Evolutionary conservation across 2,797 vertebrate species (phyloP), one percentile per base, ranked within the genome.

Genomic region (Catamblyrhynchus diadema): DNA sequence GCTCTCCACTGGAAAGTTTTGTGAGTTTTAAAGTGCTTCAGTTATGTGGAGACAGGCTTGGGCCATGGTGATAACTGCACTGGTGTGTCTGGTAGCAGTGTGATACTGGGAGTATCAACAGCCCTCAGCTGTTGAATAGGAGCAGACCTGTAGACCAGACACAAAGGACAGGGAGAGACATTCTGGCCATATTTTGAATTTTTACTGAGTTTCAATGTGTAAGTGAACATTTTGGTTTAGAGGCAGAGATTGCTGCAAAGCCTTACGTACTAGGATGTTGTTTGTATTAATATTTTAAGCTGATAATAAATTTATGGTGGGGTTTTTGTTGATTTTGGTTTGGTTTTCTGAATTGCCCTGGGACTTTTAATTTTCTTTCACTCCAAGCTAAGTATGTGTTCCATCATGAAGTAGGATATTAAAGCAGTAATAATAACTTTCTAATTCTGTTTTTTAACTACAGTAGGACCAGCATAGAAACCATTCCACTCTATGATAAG

Each of bases 311-410:
- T 81, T 74, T 87, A 16, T 56, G 41, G 19, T 82, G 33, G 33
- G 2, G 1, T 21, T 53, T 80, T 78, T 59, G 25, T 70, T 57
- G 14, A 3, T 7, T 33, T 77, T 64, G 22, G 9, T 32, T 65
- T 64, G 9, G 2, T 9, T 22, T 48, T 74, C 84, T 57, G 12
- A 77, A 67, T 80, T 72, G 61, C 54, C 41, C 48, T 83, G 90
- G 51, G 77, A 71, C 48, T 93, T 95, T 62, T 83, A 93, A 94
- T 96, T 95, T 64, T 85, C 69, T 95, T 79, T 90, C 71, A 77
- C 74, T 91, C 51, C 50, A 73, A 88, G 54, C 41, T 54, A 89
- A 90, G 25, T 33, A 20, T 45, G 32, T n/a, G 23, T 81, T 86
- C 53, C 12, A 6, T 92, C 51, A 42, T 70, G 35, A 92, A 91